Conservation (phyloP, 2,113 vertebrate species). For the Bombycilla garrulus region DNA sequence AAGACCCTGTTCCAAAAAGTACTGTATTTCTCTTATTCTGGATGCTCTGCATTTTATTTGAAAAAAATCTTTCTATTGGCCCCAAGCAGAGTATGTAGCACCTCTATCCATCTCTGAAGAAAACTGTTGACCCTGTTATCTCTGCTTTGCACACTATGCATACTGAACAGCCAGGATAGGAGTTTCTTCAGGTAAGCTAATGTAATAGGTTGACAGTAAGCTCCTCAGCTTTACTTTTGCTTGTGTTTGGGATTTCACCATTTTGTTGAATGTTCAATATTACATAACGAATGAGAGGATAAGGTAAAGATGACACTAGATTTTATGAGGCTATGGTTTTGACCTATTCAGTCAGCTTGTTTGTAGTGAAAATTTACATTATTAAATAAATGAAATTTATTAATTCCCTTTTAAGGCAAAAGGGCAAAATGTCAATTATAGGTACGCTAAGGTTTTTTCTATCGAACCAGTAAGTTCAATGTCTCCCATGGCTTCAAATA, state of each 20-base stretch:
- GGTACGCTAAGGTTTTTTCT: not conserved
- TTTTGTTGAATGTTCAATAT: not conserved
- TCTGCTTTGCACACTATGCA: not conserved
- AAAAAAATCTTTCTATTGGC: not conserved
- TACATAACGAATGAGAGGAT: not conserved
- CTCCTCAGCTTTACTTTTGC: not conserved
- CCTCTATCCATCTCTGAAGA: not conserved
- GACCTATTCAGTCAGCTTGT: not conserved
- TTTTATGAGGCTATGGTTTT: not conserved
- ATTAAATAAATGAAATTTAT: not conserved
- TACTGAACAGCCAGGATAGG: not conserved
- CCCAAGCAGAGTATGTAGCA: not conserved
- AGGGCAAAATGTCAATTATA: not conserved
- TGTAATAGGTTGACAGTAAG: not conserved
- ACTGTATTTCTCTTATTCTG: not conserved
- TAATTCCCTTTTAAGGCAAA: not conserved
- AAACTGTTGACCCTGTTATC: not conserved
- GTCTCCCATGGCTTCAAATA: not conserved
- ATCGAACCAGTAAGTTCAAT: not conserved
- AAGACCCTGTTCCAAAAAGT: not conserved
- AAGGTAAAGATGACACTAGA: not conserved
- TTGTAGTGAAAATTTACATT: not conserved
- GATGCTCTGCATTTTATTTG: not conserved
- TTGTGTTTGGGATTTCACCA: not conserved
- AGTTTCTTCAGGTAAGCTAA: not conserved